These are phyloP conservation scores for Drosophila kambysellisi DNA, from an alignment of 2,888 invertebrate genomes.

Conservation along the genomic window DNA sequence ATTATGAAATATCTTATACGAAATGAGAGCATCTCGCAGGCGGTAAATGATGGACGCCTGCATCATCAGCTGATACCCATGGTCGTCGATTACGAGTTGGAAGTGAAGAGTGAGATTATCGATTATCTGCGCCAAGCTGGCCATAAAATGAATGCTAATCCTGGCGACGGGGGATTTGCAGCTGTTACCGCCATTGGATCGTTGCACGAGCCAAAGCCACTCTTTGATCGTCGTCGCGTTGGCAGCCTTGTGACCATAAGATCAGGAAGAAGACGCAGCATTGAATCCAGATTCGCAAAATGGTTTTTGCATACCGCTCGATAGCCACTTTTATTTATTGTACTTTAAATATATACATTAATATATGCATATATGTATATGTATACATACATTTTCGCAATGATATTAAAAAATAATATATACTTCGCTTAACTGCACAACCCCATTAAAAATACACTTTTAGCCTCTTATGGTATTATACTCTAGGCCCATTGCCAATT, in stretches of 20 bases:
- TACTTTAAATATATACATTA: conserved; percentile 33
- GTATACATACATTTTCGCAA: conserved; percentile 12
- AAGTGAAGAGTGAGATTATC: conserved; percentile 86
- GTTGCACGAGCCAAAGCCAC: conserved; percentile 82
- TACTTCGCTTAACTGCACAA: conserved; percentile 15
- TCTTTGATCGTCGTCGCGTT: conserved; percentile 85
- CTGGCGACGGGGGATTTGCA: conserved; percentile 86
- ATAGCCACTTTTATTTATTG: conserved; percentile 62
- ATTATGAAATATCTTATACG: conserved; percentile 89
- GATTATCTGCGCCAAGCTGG: conserved; percentile 78
- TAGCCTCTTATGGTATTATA: conserved; percentile 41
- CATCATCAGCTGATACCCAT: conserved; percentile 96
- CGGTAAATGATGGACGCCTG: conserved; percentile 90
- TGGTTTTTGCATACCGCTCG: conserved; percentile 7
- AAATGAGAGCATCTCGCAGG: conserved; percentile 88
- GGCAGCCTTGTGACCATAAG: conserved; percentile 83
- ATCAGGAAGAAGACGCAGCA: conserved; percentile 80
- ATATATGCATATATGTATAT: not conserved
- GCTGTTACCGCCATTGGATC: conserved; percentile 87
- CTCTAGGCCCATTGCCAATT: conserved; percentile 47
- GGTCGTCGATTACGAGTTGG: conserved; percentile 88
- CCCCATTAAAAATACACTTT: conserved; percentile 24
- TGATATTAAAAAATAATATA: not conserved
- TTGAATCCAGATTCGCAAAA: conserved; percentile 41
- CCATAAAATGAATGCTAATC: conserved; percentile 78